phyloP scores from a whole-genome alignment of 2,113 vertebrate species.

The Natator depressus region DNA sequence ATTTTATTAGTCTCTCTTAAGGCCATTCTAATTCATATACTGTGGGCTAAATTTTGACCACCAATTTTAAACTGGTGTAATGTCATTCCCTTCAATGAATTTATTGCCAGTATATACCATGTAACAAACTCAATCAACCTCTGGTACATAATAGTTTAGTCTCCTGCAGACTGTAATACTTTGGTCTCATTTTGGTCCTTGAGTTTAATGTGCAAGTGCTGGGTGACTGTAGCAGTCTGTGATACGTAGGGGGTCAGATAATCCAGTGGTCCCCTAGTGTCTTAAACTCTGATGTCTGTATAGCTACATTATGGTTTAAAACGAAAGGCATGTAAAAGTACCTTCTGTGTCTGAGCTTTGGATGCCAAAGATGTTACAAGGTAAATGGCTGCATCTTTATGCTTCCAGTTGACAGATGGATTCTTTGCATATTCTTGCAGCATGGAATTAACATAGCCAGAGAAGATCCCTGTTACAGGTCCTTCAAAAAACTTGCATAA shows the following conservation, averaged over 20 bases:
- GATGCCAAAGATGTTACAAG: conserved; percentile 97
- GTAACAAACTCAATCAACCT: background rate
- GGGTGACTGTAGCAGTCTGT: background rate
- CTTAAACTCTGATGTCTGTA: background rate
- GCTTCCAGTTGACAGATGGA: conserved; percentile 95
- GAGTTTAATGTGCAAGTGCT: background rate
- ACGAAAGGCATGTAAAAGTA: conserved; percentile 25
- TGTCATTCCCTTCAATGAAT: background rate
- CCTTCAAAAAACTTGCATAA: conserved; percentile 98
- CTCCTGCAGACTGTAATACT: background rate
- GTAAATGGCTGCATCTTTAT: conserved; percentile 98
- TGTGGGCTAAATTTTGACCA: background rate
- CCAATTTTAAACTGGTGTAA: background rate
- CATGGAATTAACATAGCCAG: conserved; percentile 98
- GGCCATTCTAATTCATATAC: background rate
- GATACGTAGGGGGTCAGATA: background rate
- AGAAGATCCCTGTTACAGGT: conserved; percentile 97
- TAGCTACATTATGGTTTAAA: background rate
- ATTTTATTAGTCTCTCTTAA: background rate
- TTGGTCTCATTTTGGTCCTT: background rate
- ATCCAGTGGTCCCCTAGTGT: background rate
- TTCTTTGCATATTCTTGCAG: conserved; percentile 94
- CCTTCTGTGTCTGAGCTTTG: conserved; percentile 99
- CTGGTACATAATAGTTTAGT: background rate
- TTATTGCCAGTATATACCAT: background rate